These are phyloP conservation scores for Coenonympha arcania DNA, from an alignment of 2,888 invertebrate species.

Conservation along the genomic window DNA sequence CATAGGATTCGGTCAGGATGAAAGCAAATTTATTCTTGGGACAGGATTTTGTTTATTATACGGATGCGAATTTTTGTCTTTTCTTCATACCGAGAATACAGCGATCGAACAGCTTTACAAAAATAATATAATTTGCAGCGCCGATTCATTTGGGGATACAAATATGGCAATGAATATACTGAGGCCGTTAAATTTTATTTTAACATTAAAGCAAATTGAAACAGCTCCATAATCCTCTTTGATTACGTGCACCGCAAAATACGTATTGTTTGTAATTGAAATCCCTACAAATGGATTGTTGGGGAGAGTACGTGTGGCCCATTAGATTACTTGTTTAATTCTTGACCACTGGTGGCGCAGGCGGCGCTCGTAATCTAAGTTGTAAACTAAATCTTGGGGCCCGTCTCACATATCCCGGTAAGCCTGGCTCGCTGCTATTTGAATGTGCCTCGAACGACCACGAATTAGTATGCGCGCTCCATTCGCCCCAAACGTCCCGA, in stretches of 20 bases:
- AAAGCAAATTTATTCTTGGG: constrained; percentile 55
- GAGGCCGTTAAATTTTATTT: constrained; percentile 30
- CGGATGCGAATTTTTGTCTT: constrained; percentile 30
- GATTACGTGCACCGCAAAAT: constrained; percentile 36
- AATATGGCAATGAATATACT: constrained; percentile 27
- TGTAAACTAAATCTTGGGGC: constrained; percentile 71
- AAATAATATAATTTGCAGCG: constrained; percentile 10
- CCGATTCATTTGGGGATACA: constrained; percentile 24
- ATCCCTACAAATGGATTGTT: constrained; percentile 46
- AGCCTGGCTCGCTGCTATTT: constrained; percentile 64
- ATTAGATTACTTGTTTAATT: constrained; percentile 69
- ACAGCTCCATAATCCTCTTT: constrained; percentile 28
- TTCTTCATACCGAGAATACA: constrained; percentile 20
- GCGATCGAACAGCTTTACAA: constrained; percentile 4
- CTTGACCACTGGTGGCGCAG: constrained; percentile 58
- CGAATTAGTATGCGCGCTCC: constrained; percentile 72
- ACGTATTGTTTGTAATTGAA: constrained; percentile 44
- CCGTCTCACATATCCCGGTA: constrained; percentile 69
- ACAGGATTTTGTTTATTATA: constrained; percentile 47
- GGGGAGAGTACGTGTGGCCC: constrained; percentile 47
- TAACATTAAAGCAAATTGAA: constrained; percentile 31
- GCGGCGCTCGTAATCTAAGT: constrained; percentile 62
- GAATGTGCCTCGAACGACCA: constrained; percentile 64
- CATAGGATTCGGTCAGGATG: constrained; percentile 44
- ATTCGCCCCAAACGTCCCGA: constrained; percentile 59